Base-by-base conservation (phyloP, 2,113 vertebrate species). In the Loxodonta africana region DNA sequence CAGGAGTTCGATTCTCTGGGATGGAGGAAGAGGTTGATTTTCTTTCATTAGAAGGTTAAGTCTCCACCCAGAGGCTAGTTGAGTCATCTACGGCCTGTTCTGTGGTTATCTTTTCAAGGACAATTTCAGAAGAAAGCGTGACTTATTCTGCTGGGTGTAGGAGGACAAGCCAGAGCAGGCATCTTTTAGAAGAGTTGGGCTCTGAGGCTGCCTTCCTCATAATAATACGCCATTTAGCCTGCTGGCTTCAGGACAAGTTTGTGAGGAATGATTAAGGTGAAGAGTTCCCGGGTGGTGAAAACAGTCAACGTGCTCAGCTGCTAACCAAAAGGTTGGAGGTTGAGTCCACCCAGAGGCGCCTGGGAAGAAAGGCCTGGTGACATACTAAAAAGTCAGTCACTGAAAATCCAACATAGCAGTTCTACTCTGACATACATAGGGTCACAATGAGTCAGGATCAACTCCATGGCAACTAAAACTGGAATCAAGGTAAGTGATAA, bases 161-260 rank as follows among this genome's bases (percentile, higher is more conserved):
- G 53, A 57, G 53, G 53, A 57, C 15, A 57, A 57, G 11, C 53
- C 53, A 57, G 53, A 57, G 53, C 53, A 57, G 53, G 15, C 15
- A 14, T 57, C 11, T 57, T 14, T 57, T 57, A 57, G 53, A 57
- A 57, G 15, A 3, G 15, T 57, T 57, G 53, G 53, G 53, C 53
- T 57, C 53, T 17, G 53, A 57, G 53, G 53, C 53, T 57, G 53
- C 53, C 53, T 57, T 10, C 53, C 53, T 57, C 53, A 57, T 57
- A 57, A 57, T 21, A 62, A 62, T 89, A 87, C 20, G 4, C 8
- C 74, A 77, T 21, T 92, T 86, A 74, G 30, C 9, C 44, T 88
- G 88, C 95, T 96, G n/a, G 69, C 20, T 93, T 76, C 77, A 48
- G 23, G 63, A 67, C 0, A 69, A 74, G 86, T 81, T 44, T 91